phyloP scores from a whole-genome alignment of 2,113 vertebrate species.

The Pseudonaja textilis region DNA sequence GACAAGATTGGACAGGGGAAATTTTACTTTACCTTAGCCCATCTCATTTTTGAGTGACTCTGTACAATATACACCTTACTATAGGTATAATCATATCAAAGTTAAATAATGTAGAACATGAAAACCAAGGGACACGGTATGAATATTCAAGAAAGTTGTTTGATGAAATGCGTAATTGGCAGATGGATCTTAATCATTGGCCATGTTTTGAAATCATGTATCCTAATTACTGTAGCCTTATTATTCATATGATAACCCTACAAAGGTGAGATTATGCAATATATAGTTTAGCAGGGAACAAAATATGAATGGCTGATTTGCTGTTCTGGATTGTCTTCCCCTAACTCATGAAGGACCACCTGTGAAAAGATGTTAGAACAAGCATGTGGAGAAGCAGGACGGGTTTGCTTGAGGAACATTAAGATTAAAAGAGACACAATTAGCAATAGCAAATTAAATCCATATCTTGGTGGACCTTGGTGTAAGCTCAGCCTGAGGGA shows the following conservation, averaged over 20 bases:
- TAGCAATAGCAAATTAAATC: not conserved
- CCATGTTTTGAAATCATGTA: not conserved
- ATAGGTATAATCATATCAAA: not conserved
- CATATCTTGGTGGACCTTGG: not conserved
- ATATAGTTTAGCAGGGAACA: not conserved
- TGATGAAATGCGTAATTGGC: not conserved
- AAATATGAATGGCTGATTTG: not conserved
- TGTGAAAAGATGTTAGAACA: not conserved
- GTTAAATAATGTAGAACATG: not conserved
- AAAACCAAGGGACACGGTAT: not conserved
- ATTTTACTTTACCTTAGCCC: too few species aligned
- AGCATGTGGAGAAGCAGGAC: not conserved
- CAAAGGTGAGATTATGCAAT: too few species aligned
- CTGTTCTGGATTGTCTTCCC: not conserved
- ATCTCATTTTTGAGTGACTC: too few species aligned
- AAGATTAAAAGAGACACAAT: not conserved
- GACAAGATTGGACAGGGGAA: too few species aligned
- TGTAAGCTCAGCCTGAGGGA: not conserved
- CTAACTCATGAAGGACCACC: not conserved
- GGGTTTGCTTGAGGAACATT: not conserved
- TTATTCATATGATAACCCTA: too few species aligned
- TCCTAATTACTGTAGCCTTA: not conserved
- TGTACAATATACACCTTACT: not conserved
- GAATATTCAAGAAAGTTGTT: not conserved
- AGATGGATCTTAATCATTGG: not conserved